Percentiles rank a stretch among this genome's conserved stretches.
Conservation (phyloP, 64 coral and sea anemone genomes). For the Actinia tenebrosa region DNA sequence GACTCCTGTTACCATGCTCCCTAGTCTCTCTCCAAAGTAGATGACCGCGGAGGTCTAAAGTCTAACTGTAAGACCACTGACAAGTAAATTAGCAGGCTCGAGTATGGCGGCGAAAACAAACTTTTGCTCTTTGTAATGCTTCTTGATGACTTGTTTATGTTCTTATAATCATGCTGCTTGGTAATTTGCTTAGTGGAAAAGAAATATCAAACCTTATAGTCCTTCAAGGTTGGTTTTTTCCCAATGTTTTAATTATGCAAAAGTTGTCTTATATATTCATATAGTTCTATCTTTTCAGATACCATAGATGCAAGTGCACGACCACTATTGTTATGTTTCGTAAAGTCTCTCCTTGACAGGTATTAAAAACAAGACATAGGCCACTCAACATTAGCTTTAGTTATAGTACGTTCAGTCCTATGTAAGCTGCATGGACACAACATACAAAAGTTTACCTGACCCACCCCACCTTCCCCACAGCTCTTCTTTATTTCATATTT, state of each 20-base stretch:
- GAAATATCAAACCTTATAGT: constrained; percentile 34
- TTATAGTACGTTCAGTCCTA: neutral
- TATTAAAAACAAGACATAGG: neutral
- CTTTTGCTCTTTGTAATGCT: neutral
- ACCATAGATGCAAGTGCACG: constrained; percentile 27
- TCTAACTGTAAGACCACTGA: neutral
- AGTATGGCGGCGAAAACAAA: constrained; percentile 13
- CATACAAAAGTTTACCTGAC: too few species aligned
- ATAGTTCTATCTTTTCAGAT: neutral
- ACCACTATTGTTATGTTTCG: constrained; percentile 33
- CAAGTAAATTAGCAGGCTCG: neutral
- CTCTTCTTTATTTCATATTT: too few species aligned
- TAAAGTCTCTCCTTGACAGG: constrained; percentile 51
- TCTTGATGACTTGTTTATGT: too few species aligned
- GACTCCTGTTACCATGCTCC: constrained; percentile 7
- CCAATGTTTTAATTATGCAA: neutral
- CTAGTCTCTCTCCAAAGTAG: neutral
- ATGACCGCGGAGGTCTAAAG: neutral
- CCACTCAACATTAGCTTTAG: neutral
- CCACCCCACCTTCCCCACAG: too few species aligned
- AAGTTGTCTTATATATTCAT: neutral
- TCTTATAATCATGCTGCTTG: constrained; percentile 30
- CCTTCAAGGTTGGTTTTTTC: constrained; percentile 33
- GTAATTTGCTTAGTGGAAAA: constrained; percentile 43
- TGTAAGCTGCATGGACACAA: neutral